Conservation (phyloP, 2,888 invertebrate genomes). For the Drosophila formosana region DNA sequence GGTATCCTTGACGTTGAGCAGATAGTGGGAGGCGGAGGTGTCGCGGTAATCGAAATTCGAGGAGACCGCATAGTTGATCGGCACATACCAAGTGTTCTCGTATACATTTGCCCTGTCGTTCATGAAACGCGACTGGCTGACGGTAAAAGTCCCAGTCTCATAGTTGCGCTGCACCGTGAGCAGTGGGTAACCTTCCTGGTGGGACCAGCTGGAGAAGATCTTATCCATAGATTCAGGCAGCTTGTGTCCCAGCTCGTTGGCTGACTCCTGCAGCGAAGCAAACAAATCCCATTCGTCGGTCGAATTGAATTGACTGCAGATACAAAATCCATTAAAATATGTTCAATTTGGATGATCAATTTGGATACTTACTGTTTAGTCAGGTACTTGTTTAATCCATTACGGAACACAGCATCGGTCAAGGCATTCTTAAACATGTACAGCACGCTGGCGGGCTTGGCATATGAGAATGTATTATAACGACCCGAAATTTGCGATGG, state of each 20-base stretch:
- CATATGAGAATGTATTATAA: constrained; percentile 94
- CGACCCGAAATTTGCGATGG: constrained; percentile 93
- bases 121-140: constrained; percentile 86
- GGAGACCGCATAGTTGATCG: constrained; percentile 80
- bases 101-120: constrained; percentile 44
- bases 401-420: constrained; percentile 62
- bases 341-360: neutral
- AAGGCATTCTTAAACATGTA: constrained; percentile 75
- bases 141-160: constrained; percentile 83
- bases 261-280: constrained; percentile 69
- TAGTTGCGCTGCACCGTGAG: constrained; percentile 87
- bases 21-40: constrained; percentile 74
- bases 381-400: constrained; percentile 66
- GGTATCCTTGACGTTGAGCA: constrained; percentile 54
- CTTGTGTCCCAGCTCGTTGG: constrained; percentile 53
- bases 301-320: constrained; percentile 66
- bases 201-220: constrained; percentile 88
- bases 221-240: constrained; percentile 86
- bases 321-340: neutral
- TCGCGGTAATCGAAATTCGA: constrained; percentile 77
- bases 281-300: constrained; percentile 81
- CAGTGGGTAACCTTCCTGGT: constrained; percentile 88
- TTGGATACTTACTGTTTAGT: constrained; percentile 60
- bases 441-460: constrained; percentile 86
- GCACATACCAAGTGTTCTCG: constrained; percentile 78